Evolutionary conservation across 2,888 invertebrate species (phyloP).

Genomic region (Camptogramma bilineatum): DNA sequence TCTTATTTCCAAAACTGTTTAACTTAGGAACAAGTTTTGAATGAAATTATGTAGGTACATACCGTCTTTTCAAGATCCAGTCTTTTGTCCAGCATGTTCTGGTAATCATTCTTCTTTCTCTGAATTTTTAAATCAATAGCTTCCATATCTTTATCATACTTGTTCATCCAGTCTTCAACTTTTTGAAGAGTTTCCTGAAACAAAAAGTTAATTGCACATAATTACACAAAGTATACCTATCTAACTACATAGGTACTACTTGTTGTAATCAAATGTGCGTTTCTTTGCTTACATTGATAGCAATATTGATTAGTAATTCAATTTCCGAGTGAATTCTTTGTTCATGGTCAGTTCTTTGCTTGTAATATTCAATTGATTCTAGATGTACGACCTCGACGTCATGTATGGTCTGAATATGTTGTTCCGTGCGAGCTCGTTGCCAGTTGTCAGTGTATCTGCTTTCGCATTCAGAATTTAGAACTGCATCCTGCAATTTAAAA

Average conservation of each 20-base stretch:
- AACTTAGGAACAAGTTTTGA: not conserved
- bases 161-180: constrained; percentile 73
- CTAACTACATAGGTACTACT: too few species aligned
- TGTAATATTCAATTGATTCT: constrained; percentile 57
- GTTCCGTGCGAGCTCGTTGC: constrained; percentile 72
- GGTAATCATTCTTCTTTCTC: constrained; percentile 66
- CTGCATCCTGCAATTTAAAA: constrained; percentile 49
- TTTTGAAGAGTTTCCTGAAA: constrained; percentile 67
- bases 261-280: not conserved
- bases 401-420: constrained; percentile 58
- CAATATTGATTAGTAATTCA: constrained; percentile 68
- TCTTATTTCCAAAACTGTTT: not conserved
- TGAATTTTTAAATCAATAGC: constrained; percentile 70
- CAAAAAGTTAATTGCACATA: not conserved
- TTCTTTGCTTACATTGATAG: constrained; percentile 61
- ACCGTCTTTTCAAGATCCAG: constrained; percentile 49
- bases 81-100: constrained; percentile 54
- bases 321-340: constrained; percentile 72
- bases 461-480: constrained; percentile 52
- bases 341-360: constrained; percentile 64
- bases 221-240: too few species aligned
- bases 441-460: constrained; percentile 67
- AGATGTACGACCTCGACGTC: constrained; percentile 54
- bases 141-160: constrained; percentile 76
- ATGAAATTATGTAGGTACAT: constrained; percentile 5